Evolutionary conservation across 2,113 vertebrate genomes (phyloP).

Genomic region (Falco punctatus): DNA sequence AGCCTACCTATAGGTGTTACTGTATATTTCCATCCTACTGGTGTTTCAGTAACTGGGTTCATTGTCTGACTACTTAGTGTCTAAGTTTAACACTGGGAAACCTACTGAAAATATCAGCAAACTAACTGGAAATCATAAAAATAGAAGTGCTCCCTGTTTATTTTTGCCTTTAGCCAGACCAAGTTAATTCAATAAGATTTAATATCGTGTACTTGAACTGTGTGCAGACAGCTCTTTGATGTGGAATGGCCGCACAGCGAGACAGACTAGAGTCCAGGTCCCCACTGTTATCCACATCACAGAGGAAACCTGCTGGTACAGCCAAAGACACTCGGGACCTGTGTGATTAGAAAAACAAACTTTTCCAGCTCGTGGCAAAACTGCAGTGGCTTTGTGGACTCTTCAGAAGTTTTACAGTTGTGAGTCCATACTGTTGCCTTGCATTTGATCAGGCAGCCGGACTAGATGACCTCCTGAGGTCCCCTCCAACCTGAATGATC

Average conservation of each 20-base stretch:
- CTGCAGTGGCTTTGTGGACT: background rate
- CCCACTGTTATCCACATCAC: background rate
- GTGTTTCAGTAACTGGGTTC: background rate
- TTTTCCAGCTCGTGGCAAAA: background rate
- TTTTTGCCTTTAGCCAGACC: background rate
- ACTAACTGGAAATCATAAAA: background rate
- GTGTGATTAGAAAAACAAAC: background rate
- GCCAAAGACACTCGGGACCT: background rate
- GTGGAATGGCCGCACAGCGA: conserved; percentile 42
- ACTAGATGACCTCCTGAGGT: background rate
- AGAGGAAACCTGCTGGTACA: background rate
- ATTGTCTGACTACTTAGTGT: background rate
- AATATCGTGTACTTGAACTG: conserved; percentile 66
- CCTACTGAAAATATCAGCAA: background rate
- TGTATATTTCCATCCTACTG: too few species aligned
- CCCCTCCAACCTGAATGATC: background rate
- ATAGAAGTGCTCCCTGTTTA: background rate
- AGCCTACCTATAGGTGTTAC: background rate
- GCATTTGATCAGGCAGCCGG: background rate
- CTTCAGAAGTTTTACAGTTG: background rate
- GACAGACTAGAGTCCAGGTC: background rate
- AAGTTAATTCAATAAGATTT: background rate
- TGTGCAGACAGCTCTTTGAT: conserved; percentile 65
- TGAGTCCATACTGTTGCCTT: background rate
- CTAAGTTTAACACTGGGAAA: background rate